Conservation (phyloP, 2,797 vertebrate genomes). For the Fistularia tabacaria region DNA sequence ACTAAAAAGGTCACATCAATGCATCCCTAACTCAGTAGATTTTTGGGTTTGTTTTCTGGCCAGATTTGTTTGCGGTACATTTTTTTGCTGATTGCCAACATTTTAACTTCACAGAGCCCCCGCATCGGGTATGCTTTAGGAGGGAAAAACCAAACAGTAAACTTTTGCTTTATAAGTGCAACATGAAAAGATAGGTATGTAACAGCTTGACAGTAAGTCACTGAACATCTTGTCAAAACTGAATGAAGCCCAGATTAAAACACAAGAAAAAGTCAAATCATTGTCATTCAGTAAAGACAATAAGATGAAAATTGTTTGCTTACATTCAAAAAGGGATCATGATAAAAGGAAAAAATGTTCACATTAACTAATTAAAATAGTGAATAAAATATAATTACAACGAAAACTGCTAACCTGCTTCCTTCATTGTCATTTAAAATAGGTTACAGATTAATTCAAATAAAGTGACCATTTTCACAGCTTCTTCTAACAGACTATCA, state of each 20-base stretch:
- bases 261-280: constrained; percentile 23
- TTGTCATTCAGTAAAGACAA: constrained; percentile 18
- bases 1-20: too few relatives aligned
- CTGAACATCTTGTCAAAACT: constrained; percentile 21
- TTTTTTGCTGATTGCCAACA: too few relatives aligned
- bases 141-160: constrained; percentile 57
- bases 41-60: too few relatives aligned
- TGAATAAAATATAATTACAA: constrained; percentile 35
- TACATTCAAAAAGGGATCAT: constrained; percentile 42
- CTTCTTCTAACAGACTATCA: constrained; percentile 15
- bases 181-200: constrained; percentile 14
- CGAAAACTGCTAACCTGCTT: constrained; percentile 34
- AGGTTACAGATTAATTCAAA: constrained; percentile 52
- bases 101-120: too few relatives aligned
- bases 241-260: constrained; percentile 31
- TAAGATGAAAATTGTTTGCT: constrained; percentile 29
- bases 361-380: constrained; percentile 51
- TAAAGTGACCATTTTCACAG: constrained; percentile 66
- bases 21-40: too few relatives aligned
- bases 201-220: constrained; percentile 32
- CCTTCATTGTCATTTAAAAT: constrained; percentile 31
- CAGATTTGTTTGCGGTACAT: too few relatives aligned
- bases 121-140: constrained; percentile 3
- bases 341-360: constrained; percentile 37
- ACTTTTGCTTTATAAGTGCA: constrained; percentile 37